Conservation (phyloP, 2,113 vertebrate species). For the Rissa tridactyla region DNA sequence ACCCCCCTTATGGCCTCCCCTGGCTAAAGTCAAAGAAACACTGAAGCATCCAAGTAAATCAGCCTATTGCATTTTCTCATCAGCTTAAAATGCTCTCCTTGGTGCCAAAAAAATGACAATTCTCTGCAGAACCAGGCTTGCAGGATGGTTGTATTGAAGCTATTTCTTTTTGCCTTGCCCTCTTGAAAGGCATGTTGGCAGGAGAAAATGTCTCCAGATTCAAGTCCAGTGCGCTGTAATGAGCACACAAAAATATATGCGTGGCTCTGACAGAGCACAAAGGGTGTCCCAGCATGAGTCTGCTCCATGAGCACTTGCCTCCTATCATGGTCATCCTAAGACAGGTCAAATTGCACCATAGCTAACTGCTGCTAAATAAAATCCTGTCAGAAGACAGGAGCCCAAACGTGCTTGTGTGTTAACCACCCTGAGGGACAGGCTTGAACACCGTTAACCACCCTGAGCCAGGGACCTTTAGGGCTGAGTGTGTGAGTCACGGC, state of each 20-base stretch:
- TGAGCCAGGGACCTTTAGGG: neutral
- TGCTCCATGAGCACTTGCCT: neutral
- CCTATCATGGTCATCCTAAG: neutral
- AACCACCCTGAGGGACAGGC: neutral
- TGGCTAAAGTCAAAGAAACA: constrained; percentile 48
- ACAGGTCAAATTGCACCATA: neutral
- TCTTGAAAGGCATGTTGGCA: constrained; percentile 17
- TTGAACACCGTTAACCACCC: neutral
- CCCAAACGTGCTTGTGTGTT: neutral
- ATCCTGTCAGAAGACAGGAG: neutral
- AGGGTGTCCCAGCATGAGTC: neutral
- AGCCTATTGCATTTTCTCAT: constrained; percentile 52
- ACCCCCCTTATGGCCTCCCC: neutral
- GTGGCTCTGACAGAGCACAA: neutral
- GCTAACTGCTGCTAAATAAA: neutral
- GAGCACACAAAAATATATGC: neutral
- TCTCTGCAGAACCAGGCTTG: constrained; percentile 1
- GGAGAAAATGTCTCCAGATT: neutral
- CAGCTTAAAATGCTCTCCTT: constrained; percentile 22
- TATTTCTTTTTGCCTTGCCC: constrained; percentile 30
- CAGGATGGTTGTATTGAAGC: constrained; percentile 10
- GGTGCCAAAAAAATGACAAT: constrained; percentile 49
- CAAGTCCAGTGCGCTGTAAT: neutral
- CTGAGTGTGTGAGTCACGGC: neutral
- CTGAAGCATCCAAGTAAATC: constrained; percentile 61